Evolutionary conservation across 2,797 vertebrate genomes (phyloP).

Genomic region (Oophaga sylvatica): DNA sequence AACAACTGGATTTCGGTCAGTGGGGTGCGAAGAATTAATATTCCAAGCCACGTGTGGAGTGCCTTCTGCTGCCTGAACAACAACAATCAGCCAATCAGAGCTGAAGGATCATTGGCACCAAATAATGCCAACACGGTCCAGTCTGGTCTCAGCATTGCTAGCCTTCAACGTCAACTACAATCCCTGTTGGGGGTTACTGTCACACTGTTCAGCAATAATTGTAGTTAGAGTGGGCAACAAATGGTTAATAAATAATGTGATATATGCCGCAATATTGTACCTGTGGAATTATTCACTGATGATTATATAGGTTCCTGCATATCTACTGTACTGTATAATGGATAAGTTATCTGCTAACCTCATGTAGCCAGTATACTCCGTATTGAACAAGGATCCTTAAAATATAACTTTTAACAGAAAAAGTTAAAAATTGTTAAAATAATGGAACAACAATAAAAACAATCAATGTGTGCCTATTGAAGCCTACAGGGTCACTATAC

Average conservation of each 20-base stretch:
- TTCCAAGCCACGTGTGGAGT: slow-evolving; percentile 57
- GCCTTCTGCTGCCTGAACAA: slow-evolving; percentile 57
- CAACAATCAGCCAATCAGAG: slow-evolving; percentile 49
- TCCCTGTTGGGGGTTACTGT: slow-evolving; percentile 19
- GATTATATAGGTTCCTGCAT: too few species aligned
- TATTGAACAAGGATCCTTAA: too few species aligned
- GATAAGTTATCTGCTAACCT: too few species aligned
- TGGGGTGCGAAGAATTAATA: slow-evolving; percentile 41
- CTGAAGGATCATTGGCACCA: slow-evolving; percentile 41
- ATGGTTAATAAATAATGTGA: slow-evolving; percentile 16
- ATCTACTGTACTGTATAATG: too few species aligned
- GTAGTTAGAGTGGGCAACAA: background rate
- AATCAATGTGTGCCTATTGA: too few species aligned
- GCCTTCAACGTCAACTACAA: slow-evolving; percentile 41
- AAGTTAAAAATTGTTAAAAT: too few species aligned
- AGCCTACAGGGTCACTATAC: too few species aligned
- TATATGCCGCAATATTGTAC: background rate
- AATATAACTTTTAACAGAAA: too few species aligned
- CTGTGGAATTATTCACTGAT: background rate
- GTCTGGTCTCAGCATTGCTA: slow-evolving; percentile 33
- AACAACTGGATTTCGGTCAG: slow-evolving; percentile 54
- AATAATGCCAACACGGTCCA: slow-evolving; percentile 51
- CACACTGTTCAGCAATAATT: slow-evolving; percentile 51
- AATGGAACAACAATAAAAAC: too few species aligned
- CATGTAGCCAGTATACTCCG: too few species aligned